A percentile compares a stretch with the other conserved stretches of the same genome.
These are phyloP conservation scores for Rhynchomys soricoides DNA, from an alignment of 2,113 vertebrate genomes.

Conservation along the genomic window DNA sequence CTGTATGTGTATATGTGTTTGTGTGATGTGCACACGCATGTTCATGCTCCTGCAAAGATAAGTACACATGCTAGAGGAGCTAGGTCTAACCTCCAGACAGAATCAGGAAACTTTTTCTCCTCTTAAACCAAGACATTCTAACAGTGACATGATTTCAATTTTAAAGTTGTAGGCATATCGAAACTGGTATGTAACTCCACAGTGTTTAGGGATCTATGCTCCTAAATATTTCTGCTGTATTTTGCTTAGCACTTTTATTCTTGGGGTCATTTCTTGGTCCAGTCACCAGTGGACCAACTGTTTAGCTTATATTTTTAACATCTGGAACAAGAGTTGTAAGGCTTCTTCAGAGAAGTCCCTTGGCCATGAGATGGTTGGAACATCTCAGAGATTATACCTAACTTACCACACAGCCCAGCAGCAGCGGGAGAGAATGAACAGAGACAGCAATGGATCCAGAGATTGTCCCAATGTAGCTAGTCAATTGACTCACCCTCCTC, in stretches of 20 bases:
- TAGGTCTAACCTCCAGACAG: background rate
- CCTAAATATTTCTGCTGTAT: background rate
- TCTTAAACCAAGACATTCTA: background rate
- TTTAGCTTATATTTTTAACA: background rate
- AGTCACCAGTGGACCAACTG: background rate
- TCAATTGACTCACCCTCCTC: background rate
- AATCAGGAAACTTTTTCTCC: background rate
- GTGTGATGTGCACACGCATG: too few relatives aligned
- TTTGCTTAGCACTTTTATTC: background rate
- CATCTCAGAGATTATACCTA: background rate
- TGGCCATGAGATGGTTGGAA: background rate
- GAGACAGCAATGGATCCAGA: background rate
- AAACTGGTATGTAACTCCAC: background rate
- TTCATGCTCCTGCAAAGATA: background rate
- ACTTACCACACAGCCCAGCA: background rate
- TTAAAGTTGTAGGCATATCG: background rate
- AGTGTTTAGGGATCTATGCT: background rate
- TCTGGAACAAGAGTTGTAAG: background rate
- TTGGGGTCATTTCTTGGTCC: background rate
- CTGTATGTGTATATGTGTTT: background rate
- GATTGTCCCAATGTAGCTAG: background rate
- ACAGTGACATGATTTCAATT: background rate
- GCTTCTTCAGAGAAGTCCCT: background rate
- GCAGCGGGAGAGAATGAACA: background rate
- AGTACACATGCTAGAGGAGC: background rate